Conservation (phyloP, 2,797 vertebrate species). For the Peromyscus aztecus region DNA sequence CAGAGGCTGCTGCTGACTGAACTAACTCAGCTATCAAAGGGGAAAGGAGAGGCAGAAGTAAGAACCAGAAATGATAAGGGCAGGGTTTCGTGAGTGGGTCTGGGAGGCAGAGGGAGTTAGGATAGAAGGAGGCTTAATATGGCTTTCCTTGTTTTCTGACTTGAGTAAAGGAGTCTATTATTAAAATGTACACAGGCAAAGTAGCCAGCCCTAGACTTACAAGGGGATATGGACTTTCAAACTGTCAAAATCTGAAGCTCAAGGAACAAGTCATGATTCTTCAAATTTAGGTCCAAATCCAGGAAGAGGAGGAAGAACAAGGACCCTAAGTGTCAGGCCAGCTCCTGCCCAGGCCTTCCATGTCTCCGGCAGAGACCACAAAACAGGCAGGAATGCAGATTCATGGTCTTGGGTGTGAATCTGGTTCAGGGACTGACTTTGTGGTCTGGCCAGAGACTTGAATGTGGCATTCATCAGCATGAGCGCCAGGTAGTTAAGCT, state of each 20-base stretch:
- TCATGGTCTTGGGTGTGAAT: background rate
- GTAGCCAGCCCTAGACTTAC: background rate
- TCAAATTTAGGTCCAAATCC: background rate
- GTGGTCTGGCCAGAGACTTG: background rate
- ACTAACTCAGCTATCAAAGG: conserved; percentile 18
- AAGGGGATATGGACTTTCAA: background rate
- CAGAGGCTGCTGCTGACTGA: conserved; percentile 7
- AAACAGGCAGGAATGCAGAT: background rate
- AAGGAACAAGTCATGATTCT: background rate
- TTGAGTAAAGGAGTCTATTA: background rate
- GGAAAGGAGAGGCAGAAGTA: background rate
- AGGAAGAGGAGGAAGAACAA: background rate
- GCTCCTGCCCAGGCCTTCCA: background rate
- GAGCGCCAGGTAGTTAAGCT: background rate
- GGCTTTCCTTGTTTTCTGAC: background rate
- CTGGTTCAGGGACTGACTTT: background rate
- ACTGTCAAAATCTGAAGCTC: background rate
- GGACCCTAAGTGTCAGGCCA: background rate
- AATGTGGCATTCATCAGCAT: background rate
- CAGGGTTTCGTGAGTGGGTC: background rate
- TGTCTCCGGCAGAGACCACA: background rate
- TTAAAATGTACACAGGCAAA: background rate
- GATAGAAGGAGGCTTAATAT: background rate
- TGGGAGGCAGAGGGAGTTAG: background rate
- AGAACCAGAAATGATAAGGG: background rate